These are phyloP conservation scores for Mesorhabditis spiculigera DNA, from an alignment of 2,888 invertebrate species.

Conservation along the genomic window DNA sequence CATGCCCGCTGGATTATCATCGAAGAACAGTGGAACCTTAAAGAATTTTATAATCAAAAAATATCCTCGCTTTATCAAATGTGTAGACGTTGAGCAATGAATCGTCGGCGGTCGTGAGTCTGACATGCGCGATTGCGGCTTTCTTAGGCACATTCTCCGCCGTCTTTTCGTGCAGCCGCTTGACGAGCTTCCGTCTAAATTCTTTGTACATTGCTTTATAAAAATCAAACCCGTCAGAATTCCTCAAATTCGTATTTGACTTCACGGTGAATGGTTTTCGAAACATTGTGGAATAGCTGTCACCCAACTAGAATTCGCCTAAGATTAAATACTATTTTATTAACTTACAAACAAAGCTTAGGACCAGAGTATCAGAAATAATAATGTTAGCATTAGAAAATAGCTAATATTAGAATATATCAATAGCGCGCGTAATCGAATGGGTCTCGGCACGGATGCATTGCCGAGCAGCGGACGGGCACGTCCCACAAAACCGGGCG, in stretches of 20 bases:
- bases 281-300: slow-evolving; percentile 30
- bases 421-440: too few relatives aligned
- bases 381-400: too few relatives aligned
- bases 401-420: too few relatives aligned
- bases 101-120: slow-evolving; percentile 27
- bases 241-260: slow-evolving; percentile 45
- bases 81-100: slow-evolving; percentile 37
- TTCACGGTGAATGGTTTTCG: slow-evolving; percentile 45
- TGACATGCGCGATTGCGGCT: slow-evolving; percentile 29
- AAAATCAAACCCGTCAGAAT: slow-evolving; percentile 43
- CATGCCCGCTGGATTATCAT: slow-evolving; percentile 11
- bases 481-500: too few relatives aligned
- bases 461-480: too few relatives aligned
- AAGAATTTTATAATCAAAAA: neutral
- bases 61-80: slow-evolving; percentile 31
- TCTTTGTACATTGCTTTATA: neutral
- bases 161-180: slow-evolving; percentile 19
- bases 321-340: too few relatives aligned
- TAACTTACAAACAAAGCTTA: too few relatives aligned
- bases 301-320: too few relatives aligned
- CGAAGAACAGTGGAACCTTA: slow-evolving; percentile 42
- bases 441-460: too few relatives aligned
- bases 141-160: slow-evolving; percentile 14
- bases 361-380: too few relatives aligned
- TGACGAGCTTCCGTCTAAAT: slow-evolving; percentile 26